phyloP scores from a whole-genome alignment of 2,888 invertebrate genomes.

The Physocephala rufipes region DNA sequence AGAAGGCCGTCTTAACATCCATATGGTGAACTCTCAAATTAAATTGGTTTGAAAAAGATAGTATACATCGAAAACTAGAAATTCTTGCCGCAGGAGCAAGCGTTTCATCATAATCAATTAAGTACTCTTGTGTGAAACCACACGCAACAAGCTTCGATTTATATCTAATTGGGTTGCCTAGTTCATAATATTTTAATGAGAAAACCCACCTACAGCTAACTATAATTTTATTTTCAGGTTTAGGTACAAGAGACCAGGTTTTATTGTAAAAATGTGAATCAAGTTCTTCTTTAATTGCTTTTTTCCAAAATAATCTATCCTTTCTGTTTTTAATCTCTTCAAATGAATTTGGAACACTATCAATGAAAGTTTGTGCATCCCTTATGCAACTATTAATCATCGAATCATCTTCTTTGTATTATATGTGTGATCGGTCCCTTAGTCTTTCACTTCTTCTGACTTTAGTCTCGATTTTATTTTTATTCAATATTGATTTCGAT shows the following conservation, averaged over 20 bases:
- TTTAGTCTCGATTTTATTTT: too few relatives aligned
- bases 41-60: conserved; percentile 2
- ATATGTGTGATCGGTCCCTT: too few relatives aligned
- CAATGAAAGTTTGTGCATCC: conserved; percentile 34
- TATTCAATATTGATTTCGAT: too few relatives aligned
- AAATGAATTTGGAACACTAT: too few relatives aligned
- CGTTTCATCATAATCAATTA: conserved; percentile 8
- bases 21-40: conserved; percentile 15
- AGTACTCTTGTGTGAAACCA: background rate
- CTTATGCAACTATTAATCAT: conserved; percentile 37
- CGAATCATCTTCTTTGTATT: conserved; percentile 31
- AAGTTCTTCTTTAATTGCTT: conserved; percentile 13
- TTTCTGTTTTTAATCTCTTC: conserved; percentile 42
- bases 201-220: too few relatives aligned
- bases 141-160: conserved; percentile 7
- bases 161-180: conserved; percentile 3
- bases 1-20: conserved; percentile 13
- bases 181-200: conserved; percentile 4
- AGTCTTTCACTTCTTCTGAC: too few relatives aligned
- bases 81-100: conserved; percentile 10
- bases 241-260: conserved; percentile 15
- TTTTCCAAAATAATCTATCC: conserved; percentile 26
- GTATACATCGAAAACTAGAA: conserved; percentile 14
- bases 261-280: background rate
- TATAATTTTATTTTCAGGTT: conserved; percentile 3